Conservation (phyloP, 2,888 invertebrate genomes). For the Cheiracanthium punctorium region DNA sequence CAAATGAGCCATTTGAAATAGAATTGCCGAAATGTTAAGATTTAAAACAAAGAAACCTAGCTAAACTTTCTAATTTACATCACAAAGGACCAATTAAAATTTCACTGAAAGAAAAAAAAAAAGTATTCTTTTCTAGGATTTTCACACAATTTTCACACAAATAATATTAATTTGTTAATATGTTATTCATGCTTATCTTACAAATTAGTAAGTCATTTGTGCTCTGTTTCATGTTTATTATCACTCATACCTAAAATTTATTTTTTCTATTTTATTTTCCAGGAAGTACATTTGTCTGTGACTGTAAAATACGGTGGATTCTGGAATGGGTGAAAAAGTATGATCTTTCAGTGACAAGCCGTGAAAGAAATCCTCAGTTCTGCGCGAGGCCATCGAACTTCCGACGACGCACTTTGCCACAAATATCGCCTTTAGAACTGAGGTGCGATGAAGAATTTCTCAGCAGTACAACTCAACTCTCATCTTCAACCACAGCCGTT, state of each 20-base stretch:
- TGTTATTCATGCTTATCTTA: too few species aligned
- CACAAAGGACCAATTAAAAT: too few species aligned
- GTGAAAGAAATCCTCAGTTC: constrained; percentile 93
- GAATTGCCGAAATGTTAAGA: too few species aligned
- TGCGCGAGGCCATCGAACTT: constrained; percentile 89
- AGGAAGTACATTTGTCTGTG: constrained; percentile 86
- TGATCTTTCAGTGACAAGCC: constrained; percentile 93
- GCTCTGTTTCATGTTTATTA: too few species aligned
- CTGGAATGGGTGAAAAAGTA: constrained; percentile 91
- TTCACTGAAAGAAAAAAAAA: too few species aligned
- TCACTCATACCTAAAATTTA: not conserved
- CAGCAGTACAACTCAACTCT: not conserved
- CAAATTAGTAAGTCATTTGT: too few species aligned
- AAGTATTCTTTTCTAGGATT: too few species aligned
- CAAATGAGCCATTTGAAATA: too few species aligned
- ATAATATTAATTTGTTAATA: too few species aligned
- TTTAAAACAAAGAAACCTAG: too few species aligned
- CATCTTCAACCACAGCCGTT: constrained; percentile 72
- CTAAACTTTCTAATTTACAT: too few species aligned
- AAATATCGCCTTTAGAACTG: constrained; percentile 84
- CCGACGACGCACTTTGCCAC: constrained; percentile 89
- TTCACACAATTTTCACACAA: too few species aligned
- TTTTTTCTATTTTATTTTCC: constrained; percentile 4
- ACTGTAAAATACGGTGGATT: constrained; percentile 91
- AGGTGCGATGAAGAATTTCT: constrained; percentile 38